These are phyloP conservation scores for Charina bottae DNA, from an alignment of 2,113 vertebrate genomes.

Conservation along the genomic window DNA sequence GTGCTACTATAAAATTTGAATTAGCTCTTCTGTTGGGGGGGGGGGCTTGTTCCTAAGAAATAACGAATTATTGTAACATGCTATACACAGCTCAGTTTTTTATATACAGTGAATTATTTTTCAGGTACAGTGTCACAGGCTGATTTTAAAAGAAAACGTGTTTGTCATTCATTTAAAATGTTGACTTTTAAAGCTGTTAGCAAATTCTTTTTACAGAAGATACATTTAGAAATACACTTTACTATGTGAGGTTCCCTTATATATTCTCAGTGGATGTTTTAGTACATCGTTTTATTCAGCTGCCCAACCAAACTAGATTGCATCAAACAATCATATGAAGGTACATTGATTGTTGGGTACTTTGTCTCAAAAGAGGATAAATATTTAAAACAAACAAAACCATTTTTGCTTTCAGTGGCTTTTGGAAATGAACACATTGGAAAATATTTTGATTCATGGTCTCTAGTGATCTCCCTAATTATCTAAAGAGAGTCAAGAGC, in stretches of 20 bases:
- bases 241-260: not conserved
- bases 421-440: not conserved
- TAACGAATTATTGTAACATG: not conserved
- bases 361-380: not conserved
- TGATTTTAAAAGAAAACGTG: not conserved
- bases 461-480: slow-evolving; percentile 45
- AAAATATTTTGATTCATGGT: slow-evolving; percentile 26
- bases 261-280: not conserved
- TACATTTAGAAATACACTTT: accelerated
- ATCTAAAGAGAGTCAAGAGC: slow-evolving; percentile 54
- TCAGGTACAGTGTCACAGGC: not conserved
- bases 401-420: not conserved
- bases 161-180: not conserved
- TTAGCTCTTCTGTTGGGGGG: not conserved
- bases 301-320: not conserved
- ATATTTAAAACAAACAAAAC: not conserved
- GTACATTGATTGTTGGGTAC: not conserved
- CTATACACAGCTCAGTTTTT: not conserved
- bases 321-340: accelerated
- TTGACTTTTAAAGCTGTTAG: not conserved
- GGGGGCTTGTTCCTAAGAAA: not conserved
- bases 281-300: not conserved
- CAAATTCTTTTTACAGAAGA: not conserved
- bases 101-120: not conserved
- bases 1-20: not conserved